Conservation (phyloP, 2,113 vertebrate genomes). For the Microtus oregoni region DNA sequence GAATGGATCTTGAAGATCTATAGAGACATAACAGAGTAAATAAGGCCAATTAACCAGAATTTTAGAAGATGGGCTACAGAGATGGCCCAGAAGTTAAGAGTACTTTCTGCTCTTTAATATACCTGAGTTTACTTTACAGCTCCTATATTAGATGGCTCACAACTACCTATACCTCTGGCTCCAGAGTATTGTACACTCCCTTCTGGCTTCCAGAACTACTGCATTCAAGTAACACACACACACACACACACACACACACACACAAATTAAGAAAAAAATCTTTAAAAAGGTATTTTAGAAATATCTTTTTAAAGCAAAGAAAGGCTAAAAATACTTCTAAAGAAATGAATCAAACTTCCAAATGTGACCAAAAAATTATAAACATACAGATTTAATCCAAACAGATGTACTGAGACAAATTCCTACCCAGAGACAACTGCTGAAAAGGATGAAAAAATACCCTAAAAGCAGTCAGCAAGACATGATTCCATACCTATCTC, state of each 20-base stretch:
- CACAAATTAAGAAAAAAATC: neutral
- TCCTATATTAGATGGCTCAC: neutral
- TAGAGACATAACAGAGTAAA: neutral
- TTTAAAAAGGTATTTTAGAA: neutral
- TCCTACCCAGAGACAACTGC: neutral
- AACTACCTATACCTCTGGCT: neutral
- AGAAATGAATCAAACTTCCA: neutral
- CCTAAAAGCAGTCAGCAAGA: neutral
- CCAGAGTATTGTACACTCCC: neutral
- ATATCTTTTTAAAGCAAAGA: neutral
- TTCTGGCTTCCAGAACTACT: neutral
- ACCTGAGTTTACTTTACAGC: neutral
- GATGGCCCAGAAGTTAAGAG: neutral
- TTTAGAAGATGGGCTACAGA: neutral
- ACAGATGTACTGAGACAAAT: neutral
- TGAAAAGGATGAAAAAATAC: neutral
- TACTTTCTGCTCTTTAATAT: neutral
- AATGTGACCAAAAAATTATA: neutral
- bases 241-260: neutral
- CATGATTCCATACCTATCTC: neutral
- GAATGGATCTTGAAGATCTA: no score
- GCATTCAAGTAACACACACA: neutral
- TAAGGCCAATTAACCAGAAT: neutral
- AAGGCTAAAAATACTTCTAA: neutral
- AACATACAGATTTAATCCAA: neutral